Evolutionary conservation across 2,113 vertebrate genomes (phyloP), one percentile per base, ranked within the genome.

Genomic region (Actenoides lindsayi): DNA sequence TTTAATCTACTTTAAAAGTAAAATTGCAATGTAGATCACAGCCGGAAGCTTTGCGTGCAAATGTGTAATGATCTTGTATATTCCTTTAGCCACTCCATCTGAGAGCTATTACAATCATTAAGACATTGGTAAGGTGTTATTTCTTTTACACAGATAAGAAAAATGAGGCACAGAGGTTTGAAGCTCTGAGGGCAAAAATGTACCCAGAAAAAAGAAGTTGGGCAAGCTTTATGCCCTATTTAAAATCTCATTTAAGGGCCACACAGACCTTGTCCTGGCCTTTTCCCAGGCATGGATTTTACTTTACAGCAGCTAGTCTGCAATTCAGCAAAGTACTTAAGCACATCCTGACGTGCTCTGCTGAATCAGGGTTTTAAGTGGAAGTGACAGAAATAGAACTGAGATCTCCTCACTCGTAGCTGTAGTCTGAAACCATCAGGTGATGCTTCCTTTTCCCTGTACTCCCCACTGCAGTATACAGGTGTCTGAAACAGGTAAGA

Each of bases 301-400:
- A 70, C 62, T 74, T 71, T 68, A 59, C 54, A 74, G 64, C 37
- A 77, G 51, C n/a, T 37, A 94, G 59, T 39, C 19, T 41, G 91
- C 76, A 85, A 28, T 74, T 89, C 81, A 91, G 80, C 48, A 46
- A 95, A 95, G 94, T 70, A 93, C 93, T 97, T 96, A 81, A 90
- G 93, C 46, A 83, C 70, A 77, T 94, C 75, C 87, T 88, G 77
- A 90, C 20, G 6, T 51, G 51, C 75, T 94, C 33, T 92, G 92
- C 88, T 92, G 79, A 96, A 93, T 93, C 88, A 87, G 79, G 78
- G 76, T 83, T 96, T 95, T 93, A 94, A 91, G 62, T 57, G n/a
- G 75, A 88, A 83, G 90, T 78, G 85, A 90, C 73, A 86, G 48
- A 94, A 93, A 93, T 65, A 95, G 90, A 94, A 95, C 4, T 73